Percentiles rank a stretch among this genome's conserved stretches.
phyloP scores from a whole-genome alignment of 2,888 invertebrate species.

The Myathropa florea region DNA sequence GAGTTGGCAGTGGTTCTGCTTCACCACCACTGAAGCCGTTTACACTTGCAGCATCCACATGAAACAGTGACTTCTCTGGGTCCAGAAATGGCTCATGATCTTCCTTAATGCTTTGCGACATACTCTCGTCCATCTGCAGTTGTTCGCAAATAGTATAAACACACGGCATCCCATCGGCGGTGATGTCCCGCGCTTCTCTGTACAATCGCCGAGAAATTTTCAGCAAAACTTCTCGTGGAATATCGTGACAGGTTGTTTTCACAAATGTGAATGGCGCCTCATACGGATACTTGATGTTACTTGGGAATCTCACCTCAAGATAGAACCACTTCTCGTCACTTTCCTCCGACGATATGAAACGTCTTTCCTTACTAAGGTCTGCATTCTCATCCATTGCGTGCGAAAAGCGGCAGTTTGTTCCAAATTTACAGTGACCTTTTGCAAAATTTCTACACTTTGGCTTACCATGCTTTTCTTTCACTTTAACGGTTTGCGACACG shows the following conservation, averaged over 20 bases:
- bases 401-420: slow-evolving; percentile 87
- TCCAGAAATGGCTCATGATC: slow-evolving; percentile 82
- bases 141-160: slow-evolving; percentile 88
- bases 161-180: slow-evolving; percentile 86
- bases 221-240: slow-evolving; percentile 85
- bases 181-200: slow-evolving; percentile 85
- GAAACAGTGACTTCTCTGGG: slow-evolving; percentile 83
- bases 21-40: slow-evolving; percentile 75
- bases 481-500: slow-evolving; percentile 74
- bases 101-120: slow-evolving; percentile 83
- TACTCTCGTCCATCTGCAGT: slow-evolving; percentile 86
- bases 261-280: slow-evolving; percentile 88
- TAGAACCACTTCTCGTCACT: slow-evolving; percentile 82
- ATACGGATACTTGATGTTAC: slow-evolving; percentile 87
- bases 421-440: slow-evolving; percentile 86
- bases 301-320: slow-evolving; percentile 88
- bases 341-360: slow-evolving; percentile 73
- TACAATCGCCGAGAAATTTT: slow-evolving; percentile 85
- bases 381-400: slow-evolving; percentile 82
- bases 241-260: slow-evolving; percentile 84
- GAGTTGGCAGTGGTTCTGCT: slow-evolving; percentile 82
- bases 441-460: slow-evolving; percentile 83
- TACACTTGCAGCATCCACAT: slow-evolving; percentile 81
- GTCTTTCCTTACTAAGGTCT: slow-evolving; percentile 68
- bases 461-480: slow-evolving; percentile 77